phyloP scores from a whole-genome alignment of 2,888 invertebrate species.

The Pseudanteris insignis region DNA sequence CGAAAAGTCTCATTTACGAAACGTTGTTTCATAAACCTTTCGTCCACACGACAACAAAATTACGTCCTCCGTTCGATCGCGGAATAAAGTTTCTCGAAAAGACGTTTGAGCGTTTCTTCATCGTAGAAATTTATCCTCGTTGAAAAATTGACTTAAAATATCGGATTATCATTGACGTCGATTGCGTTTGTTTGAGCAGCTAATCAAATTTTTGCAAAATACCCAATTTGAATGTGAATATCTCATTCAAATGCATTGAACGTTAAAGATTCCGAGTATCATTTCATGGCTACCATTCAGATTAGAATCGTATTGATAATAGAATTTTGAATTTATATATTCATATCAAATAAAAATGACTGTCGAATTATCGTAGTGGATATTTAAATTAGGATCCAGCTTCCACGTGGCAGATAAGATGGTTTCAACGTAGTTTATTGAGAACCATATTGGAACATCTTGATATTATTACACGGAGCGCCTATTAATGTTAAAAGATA shows the following conservation, averaged over 20 bases:
- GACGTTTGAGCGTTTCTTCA: slow-evolving; percentile 17
- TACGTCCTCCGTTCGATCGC: slow-evolving; percentile 12
- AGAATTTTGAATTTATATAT: slow-evolving; percentile 5
- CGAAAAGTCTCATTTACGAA: slow-evolving; percentile 17
- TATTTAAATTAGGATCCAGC: slow-evolving; percentile 30
- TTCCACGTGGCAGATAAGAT: slow-evolving; percentile 23
- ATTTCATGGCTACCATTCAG: slow-evolving; percentile 26
- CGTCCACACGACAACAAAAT: slow-evolving; percentile 4
- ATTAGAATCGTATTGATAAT: slow-evolving; percentile 19
- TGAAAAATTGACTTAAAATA: slow-evolving; percentile 7
- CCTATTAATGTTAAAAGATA: slow-evolving; percentile 44
- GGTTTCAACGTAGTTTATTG: slow-evolving; percentile 35
- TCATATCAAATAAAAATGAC: slow-evolving; percentile 19
- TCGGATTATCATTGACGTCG: background rate
- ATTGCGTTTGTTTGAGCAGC: slow-evolving; percentile 18
- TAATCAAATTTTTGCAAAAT: slow-evolving; percentile 19
- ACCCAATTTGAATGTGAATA: slow-evolving; percentile 8
- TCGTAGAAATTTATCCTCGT: slow-evolving; percentile 12
- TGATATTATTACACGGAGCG: slow-evolving; percentile 37
- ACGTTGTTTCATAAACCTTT: slow-evolving; percentile 19
- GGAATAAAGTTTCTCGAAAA: slow-evolving; percentile 4
- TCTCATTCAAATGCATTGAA: slow-evolving; percentile 19
- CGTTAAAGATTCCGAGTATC: slow-evolving; percentile 20
- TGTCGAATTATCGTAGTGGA: slow-evolving; percentile 19
- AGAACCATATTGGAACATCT: slow-evolving; percentile 39